phyloP scores from a whole-genome alignment of 2,113 vertebrate genomes.

The Azemiops feae region DNA sequence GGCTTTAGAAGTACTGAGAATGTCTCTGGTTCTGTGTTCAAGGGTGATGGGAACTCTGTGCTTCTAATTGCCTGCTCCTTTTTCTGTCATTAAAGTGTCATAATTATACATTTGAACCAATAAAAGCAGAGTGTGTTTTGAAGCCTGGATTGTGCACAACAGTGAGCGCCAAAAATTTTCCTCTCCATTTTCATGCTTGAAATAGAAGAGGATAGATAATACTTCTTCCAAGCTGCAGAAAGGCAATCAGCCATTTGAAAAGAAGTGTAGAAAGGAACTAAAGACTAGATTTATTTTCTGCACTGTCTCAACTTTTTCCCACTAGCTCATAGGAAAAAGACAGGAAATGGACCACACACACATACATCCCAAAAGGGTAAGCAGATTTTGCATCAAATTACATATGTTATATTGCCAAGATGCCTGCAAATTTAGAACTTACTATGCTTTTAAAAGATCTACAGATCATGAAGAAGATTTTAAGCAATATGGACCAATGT shows the following conservation, averaged over 20 bases:
- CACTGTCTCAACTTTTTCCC: background rate
- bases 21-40: constrained; percentile 62
- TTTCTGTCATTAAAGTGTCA: constrained; percentile 68
- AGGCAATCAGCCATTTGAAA: constrained; percentile 61
- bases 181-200: constrained; percentile 27
- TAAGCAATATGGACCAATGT: too few relatives aligned
- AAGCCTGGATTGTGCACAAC: constrained; percentile 60
- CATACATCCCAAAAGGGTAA: background rate
- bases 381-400: background rate
- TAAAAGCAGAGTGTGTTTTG: constrained; percentile 61
- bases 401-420: background rate
- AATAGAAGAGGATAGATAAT: constrained; percentile 66
- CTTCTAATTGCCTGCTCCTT: constrained; percentile 72
- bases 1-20: constrained; percentile 58
- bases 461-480: background rate
- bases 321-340: background rate
- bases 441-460: background rate
- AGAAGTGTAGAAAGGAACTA: constrained; percentile 38
- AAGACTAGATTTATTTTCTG: constrained; percentile 56
- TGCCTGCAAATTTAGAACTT: background rate
- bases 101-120: constrained; percentile 64
- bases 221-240: constrained; percentile 46
- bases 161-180: constrained; percentile 56
- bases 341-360: background rate
- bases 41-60: constrained; percentile 65